These are phyloP conservation scores for Papilio xuthus DNA, from an alignment of 1,140 invertebrate genomes.

Conservation along the genomic window DNA sequence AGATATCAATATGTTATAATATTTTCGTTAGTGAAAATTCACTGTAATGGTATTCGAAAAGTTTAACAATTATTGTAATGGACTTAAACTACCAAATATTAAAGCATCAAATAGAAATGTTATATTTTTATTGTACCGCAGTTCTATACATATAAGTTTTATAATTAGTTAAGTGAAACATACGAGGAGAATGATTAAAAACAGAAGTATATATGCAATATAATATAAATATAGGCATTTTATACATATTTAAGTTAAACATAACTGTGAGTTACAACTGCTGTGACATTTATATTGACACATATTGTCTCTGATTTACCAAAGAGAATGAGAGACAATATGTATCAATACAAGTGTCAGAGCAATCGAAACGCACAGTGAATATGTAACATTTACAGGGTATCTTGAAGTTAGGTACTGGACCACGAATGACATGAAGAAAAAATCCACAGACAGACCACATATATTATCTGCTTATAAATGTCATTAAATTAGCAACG, in stretches of 20 bases:
- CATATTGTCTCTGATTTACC: no score
- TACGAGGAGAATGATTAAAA: neutral
- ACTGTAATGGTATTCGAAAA: neutral
- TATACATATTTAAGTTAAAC: neutral
- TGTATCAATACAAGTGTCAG: no score
- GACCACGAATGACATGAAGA: constrained; percentile 38
- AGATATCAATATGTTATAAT: no score
- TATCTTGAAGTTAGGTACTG: neutral
- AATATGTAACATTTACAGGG: neutral
- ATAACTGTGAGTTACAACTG: neutral
- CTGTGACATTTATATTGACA: neutral
- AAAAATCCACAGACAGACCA: constrained; percentile 39
- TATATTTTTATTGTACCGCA: constrained; percentile 34
- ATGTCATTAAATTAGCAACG: constrained; percentile 23
- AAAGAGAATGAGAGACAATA: no score
- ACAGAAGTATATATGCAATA: neutral
- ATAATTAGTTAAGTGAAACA: neutral
- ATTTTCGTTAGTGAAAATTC: no score
- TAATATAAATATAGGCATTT: neutral
- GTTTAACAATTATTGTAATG: neutral
- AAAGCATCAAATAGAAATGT: constrained; percentile 38
- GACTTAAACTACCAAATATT: constrained; percentile 37
- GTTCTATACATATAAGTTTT: constrained; percentile 11
- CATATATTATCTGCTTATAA: constrained; percentile 29
- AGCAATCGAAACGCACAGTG: neutral